A percentile compares a stretch with the other conserved stretches of the same genome.
Conservation (phyloP, 2,888 invertebrate species). For the Petrolisthes manimaculis region DNA sequence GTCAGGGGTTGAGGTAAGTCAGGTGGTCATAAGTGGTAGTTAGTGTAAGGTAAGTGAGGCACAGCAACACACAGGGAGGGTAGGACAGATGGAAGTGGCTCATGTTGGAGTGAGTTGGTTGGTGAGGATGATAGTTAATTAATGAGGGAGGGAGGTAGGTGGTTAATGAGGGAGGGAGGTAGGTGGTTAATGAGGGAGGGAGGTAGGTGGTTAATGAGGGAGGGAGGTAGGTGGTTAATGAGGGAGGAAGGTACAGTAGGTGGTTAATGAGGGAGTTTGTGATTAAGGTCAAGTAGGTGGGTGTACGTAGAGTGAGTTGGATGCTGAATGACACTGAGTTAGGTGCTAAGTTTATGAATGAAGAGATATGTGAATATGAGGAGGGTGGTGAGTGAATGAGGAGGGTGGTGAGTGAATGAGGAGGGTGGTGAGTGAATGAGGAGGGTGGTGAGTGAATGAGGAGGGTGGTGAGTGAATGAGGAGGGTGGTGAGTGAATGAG, state of each 20-base stretch:
- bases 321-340: neutral
- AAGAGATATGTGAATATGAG: neutral
- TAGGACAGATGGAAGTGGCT: neutral
- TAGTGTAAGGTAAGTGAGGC: neutral
- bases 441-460: too few relatives aligned
- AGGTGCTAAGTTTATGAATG: neutral
- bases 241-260: neutral
- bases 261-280: neutral
- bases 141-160: neutral
- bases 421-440: too few relatives aligned
- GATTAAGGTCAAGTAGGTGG: neutral
- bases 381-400: too few relatives aligned
- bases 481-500: too few relatives aligned
- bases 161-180: neutral
- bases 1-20: neutral
- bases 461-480: too few relatives aligned
- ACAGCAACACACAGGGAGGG: neutral
- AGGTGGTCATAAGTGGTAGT: conserved; percentile 1
- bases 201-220: neutral
- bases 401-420: too few relatives aligned
- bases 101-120: neutral
- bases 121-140: neutral
- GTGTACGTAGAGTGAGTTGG: too few relatives aligned
- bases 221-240: neutral
- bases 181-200: neutral